Conservation (phyloP, 2,888 invertebrate genomes). For the Watsonalla cultraria region DNA sequence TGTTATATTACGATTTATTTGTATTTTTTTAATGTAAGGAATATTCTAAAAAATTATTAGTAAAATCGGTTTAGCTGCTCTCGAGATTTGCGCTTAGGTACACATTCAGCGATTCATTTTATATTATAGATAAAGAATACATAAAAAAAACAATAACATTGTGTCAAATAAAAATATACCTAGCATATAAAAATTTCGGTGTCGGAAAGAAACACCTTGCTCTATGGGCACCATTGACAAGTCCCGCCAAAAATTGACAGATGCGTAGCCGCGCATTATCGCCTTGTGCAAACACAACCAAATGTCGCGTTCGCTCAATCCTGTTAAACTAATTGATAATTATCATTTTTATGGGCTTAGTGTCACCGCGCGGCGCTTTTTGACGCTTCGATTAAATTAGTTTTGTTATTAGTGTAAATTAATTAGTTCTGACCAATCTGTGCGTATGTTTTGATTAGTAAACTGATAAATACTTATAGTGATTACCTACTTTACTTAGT, state of each 20-base stretch:
- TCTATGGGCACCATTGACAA: conserved; percentile 10
- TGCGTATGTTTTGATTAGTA: no score
- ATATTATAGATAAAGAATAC: conserved; percentile 14
- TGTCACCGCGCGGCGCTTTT: conserved; percentile 31
- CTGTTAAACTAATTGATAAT: conserved; percentile 64
- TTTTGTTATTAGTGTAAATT: conserved; percentile 18
- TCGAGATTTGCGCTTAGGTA: no score
- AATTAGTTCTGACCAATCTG: not conserved
- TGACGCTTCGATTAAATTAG: conserved; percentile 34
- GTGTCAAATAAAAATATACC: conserved; percentile 19
- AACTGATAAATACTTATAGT: no score
- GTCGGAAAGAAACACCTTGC: conserved; percentile 5
- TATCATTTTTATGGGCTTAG: conserved; percentile 71
- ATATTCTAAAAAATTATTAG: no score
- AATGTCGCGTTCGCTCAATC: conserved; percentile 53
- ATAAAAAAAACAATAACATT: conserved; percentile 11
- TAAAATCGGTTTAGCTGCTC: no score
- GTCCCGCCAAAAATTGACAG: conserved; percentile 45
- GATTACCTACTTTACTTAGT: no score
- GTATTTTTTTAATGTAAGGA: no score
- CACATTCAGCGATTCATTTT: no score
- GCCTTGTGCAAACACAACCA: conserved; percentile 66
- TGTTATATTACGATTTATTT: no score
- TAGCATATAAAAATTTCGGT: conserved; percentile 5
- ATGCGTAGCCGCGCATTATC: conserved; percentile 55